phyloP scores from a whole-genome alignment of 2,113 vertebrate genomes.

The Blennius ocellaris region DNA sequence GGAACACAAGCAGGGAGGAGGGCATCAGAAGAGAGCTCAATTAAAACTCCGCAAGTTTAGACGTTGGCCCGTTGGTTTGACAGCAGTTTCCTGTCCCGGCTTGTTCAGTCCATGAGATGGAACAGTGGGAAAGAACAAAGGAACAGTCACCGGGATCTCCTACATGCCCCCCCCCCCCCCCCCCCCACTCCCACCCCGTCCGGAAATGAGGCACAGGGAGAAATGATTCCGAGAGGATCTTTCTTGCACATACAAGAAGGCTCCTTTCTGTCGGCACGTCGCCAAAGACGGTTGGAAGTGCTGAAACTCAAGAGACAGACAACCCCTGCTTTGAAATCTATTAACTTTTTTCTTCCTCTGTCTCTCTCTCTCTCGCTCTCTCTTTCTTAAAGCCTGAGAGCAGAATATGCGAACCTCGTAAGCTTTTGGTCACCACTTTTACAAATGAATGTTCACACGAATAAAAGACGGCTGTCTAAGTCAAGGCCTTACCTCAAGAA shows the following conservation, averaged over 20 bases:
- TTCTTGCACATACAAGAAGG: slow-evolving; percentile 39
- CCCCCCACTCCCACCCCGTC: slow-evolving; percentile 33
- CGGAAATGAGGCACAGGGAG: slow-evolving; percentile 62
- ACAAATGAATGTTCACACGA: slow-evolving; percentile 9
- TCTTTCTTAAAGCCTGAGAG: background rate
- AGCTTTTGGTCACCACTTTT: slow-evolving; percentile 10
- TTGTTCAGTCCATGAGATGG: slow-evolving; percentile 69
- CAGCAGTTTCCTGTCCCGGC: slow-evolving; percentile 78
- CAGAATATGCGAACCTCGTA: slow-evolving; percentile 22
- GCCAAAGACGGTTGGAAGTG: slow-evolving; percentile 34
- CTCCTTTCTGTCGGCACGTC: slow-evolving; percentile 31
- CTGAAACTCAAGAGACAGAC: slow-evolving; percentile 20
- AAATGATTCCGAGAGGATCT: slow-evolving; percentile 47
- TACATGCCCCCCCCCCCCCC: slow-evolving; percentile 43
- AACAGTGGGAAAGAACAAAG: slow-evolving; percentile 82
- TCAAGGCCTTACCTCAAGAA: slow-evolving; percentile 89
- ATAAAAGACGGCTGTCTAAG: slow-evolving; percentile 17
- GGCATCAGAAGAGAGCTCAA: slow-evolving; percentile 61
- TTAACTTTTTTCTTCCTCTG: background rate
- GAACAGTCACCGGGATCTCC: slow-evolving; percentile 69
- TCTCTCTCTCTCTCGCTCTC: no score
- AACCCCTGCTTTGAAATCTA: background rate
- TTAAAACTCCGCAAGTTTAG: slow-evolving; percentile 80
- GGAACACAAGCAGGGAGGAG: slow-evolving; percentile 34
- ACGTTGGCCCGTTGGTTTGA: slow-evolving; percentile 66